Conservation (phyloP, 2,888 invertebrate genomes). For the Bellardia bayeri region DNA sequence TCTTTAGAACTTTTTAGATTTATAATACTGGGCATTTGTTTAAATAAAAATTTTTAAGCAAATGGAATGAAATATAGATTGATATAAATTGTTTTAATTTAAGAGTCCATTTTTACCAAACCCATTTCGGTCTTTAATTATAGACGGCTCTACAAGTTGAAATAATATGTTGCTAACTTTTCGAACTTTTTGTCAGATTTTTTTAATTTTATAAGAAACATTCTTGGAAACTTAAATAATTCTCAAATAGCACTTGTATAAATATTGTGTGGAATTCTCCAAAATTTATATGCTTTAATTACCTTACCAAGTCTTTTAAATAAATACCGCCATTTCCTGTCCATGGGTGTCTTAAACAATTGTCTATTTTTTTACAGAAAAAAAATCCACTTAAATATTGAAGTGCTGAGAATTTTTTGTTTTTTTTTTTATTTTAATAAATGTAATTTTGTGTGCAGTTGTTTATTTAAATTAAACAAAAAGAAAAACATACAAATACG, state of each 20-base stretch:
- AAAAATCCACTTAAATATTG: background rate
- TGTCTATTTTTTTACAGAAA: slow-evolving; percentile 5
- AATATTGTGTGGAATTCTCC: background rate
- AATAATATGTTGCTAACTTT: too few relatives aligned
- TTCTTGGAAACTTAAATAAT: background rate
- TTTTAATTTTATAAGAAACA: too few relatives aligned
- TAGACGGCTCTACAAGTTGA: too few relatives aligned
- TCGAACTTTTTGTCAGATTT: too few relatives aligned
- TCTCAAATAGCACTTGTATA: background rate
- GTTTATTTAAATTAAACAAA: slow-evolving; percentile 14
- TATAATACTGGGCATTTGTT: too few relatives aligned
- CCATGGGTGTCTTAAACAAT: slow-evolving; percentile 42
- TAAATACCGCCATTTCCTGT: slow-evolving; percentile 69
- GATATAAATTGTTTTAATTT: too few relatives aligned
- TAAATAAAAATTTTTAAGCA: too few relatives aligned
- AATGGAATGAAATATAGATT: too few relatives aligned
- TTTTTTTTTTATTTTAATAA: background rate
- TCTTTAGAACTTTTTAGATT: too few relatives aligned
- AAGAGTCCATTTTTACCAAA: too few relatives aligned
- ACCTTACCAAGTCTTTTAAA: slow-evolving; percentile 21
- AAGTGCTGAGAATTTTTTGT: slow-evolving; percentile 14
- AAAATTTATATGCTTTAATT: slow-evolving; percentile 41
- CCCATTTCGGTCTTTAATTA: too few relatives aligned
- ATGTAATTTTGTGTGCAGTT: background rate
- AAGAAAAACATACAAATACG: background rate